A percentile compares a stretch with the other conserved stretches of the same genome.
Evolutionary conservation across 2,113 vertebrate species (phyloP).

Genomic region (Myotis brandtii): DNA sequence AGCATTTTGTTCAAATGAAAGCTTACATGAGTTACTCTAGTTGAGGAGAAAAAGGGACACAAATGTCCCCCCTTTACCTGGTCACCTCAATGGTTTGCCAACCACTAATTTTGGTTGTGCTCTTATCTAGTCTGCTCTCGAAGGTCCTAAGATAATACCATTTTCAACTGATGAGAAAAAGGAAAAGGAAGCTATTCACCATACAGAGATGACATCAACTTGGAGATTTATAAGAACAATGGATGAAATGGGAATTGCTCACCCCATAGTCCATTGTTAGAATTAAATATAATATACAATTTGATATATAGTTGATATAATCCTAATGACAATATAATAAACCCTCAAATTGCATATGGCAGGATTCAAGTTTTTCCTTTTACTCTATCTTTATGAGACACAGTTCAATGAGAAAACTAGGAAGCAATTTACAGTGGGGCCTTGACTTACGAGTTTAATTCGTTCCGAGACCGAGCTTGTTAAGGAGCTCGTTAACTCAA

Average conservation of each 20-base stretch:
- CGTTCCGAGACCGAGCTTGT: too few relatives aligned
- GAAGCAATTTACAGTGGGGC: neutral
- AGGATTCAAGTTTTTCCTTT: neutral
- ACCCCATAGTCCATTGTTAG: neutral
- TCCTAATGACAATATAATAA: neutral
- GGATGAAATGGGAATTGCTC: neutral
- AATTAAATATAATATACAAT: neutral
- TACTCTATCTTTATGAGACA: neutral
- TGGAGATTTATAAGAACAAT: neutral
- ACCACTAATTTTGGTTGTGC: neutral
- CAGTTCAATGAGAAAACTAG: neutral
- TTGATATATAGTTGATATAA: neutral
- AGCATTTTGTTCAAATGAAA: neutral
- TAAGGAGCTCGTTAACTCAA: too few relatives aligned
- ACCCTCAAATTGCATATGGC: neutral
- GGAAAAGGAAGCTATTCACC: neutral
- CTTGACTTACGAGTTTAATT: too few relatives aligned
- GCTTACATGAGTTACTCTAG: neutral
- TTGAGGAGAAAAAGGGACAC: neutral
- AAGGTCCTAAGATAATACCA: neutral
- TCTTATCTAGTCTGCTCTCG: neutral
- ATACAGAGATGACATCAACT: neutral
- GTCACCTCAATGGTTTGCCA: neutral
- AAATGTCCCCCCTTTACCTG: neutral
- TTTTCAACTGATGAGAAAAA: neutral